These are phyloP conservation scores for Aelia acuminata DNA, from an alignment of 2,888 invertebrate genomes.

Conservation along the genomic window DNA sequence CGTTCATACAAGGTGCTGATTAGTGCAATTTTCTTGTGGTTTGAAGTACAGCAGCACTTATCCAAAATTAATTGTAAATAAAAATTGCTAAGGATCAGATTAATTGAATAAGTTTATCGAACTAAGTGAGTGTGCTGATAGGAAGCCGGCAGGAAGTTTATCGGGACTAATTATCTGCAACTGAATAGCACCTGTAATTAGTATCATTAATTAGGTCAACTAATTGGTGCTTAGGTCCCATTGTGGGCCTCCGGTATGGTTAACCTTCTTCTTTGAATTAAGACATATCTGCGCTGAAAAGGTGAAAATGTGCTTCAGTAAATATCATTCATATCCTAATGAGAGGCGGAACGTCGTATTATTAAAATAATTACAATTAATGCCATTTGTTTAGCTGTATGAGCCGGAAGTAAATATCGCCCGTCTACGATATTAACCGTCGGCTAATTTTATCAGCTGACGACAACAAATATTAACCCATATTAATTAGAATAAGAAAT, in stretches of 20 bases:
- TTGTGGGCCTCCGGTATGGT: neutral
- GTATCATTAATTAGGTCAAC: slow-evolving; percentile 5
- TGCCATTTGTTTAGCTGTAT: too few species aligned
- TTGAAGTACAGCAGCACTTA: too few species aligned
- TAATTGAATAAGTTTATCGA: slow-evolving; percentile 2
- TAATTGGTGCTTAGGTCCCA: neutral
- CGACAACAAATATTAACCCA: too few species aligned
- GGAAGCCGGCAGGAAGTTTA: neutral
- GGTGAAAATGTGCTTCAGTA: neutral
- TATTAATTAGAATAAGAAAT: too few species aligned
- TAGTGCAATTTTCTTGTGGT: too few species aligned
- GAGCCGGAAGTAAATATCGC: too few species aligned
- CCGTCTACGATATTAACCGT: too few species aligned
- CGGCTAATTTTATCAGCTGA: too few species aligned
- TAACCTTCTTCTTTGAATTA: neutral
- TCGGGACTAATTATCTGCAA: slow-evolving; percentile 5
- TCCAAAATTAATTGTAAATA: neutral
- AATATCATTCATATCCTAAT: neutral
- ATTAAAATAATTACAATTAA: too few species aligned
- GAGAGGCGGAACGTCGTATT: too few species aligned
- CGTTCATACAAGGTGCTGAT: too few species aligned
- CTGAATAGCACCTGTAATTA: neutral
- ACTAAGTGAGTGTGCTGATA: neutral
- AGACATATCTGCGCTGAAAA: neutral
- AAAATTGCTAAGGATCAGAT: neutral